Evolutionary conservation across 2,113 vertebrate species (phyloP).

Genomic region (Ailurus styani): DNA sequence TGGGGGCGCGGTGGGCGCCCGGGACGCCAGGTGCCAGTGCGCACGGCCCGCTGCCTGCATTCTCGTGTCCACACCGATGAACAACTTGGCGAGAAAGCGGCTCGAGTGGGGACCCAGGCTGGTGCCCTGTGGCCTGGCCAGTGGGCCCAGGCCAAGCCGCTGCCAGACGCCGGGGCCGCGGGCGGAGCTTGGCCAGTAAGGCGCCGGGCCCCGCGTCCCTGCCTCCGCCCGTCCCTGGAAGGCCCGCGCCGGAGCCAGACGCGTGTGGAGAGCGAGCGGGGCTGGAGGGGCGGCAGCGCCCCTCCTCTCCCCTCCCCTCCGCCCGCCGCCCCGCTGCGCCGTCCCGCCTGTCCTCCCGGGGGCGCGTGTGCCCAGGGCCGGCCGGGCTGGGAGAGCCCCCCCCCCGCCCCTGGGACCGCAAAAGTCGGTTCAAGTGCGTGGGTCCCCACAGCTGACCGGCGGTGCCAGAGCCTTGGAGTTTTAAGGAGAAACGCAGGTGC

Average conservation of each 20-base stretch:
- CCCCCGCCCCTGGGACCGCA: not conserved
- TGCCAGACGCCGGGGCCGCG: not conserved
- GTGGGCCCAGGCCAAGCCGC: not conserved
- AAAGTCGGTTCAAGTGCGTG: not conserved
- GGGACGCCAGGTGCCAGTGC: not conserved
- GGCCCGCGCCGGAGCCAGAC: not conserved
- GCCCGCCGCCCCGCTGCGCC: fast-evolving
- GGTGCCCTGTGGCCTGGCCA: not conserved
- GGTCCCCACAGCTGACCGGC: not conserved
- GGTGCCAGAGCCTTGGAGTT: not conserved
- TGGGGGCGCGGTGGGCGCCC: not conserved
- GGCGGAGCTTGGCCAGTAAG: not conserved
- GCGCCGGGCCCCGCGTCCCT: not conserved
- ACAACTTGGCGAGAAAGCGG: not conserved
- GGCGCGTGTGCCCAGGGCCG: fast-evolving
- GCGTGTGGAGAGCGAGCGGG: not conserved
- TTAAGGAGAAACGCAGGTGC: not conserved
- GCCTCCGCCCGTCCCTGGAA: not conserved
- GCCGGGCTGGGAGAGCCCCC: not conserved
- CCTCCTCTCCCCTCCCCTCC: not conserved
- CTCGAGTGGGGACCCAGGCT: not conserved
- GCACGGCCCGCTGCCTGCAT: not conserved
- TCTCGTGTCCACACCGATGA: not conserved
- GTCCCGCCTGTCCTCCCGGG: no score
- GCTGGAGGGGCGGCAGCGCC: not conserved